Conservation (phyloP, 2,888 invertebrate genomes). For the Diaphora mendica region DNA sequence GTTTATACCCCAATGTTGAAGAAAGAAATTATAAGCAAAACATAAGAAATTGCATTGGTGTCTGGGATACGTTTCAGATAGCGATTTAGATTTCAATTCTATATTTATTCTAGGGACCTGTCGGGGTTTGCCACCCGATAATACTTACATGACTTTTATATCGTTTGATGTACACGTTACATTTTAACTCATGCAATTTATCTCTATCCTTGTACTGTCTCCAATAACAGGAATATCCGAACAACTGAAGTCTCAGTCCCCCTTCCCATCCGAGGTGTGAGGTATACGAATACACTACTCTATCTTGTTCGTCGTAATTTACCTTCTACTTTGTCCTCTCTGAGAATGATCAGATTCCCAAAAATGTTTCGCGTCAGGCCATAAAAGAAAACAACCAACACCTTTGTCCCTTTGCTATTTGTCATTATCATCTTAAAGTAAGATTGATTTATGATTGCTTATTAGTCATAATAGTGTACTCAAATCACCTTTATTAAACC, state of each 20-base stretch:
- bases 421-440: background rate
- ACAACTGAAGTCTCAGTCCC: too few species aligned
- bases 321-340: background rate
- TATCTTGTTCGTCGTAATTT: background rate
- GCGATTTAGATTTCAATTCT: background rate
- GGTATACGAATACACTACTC: too few species aligned
- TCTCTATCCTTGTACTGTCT: too few species aligned
- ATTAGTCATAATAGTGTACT: background rate
- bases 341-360: too few species aligned
- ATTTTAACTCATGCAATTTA: background rate
- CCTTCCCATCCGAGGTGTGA: too few species aligned
- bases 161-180: background rate
- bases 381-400: too few species aligned
- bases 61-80: background rate
- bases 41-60: too few species aligned
- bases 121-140: background rate
- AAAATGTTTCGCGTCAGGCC: too few species aligned
- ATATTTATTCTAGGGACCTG: background rate
- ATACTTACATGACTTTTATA: background rate
- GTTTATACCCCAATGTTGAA: too few species aligned
- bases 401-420: too few species aligned
- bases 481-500: background rate
- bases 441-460: background rate
- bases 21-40: too few species aligned
- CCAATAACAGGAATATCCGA: too few species aligned